phyloP scores from a whole-genome alignment of 1,140 invertebrate genomes.

The Sycophila sp. region DNA sequence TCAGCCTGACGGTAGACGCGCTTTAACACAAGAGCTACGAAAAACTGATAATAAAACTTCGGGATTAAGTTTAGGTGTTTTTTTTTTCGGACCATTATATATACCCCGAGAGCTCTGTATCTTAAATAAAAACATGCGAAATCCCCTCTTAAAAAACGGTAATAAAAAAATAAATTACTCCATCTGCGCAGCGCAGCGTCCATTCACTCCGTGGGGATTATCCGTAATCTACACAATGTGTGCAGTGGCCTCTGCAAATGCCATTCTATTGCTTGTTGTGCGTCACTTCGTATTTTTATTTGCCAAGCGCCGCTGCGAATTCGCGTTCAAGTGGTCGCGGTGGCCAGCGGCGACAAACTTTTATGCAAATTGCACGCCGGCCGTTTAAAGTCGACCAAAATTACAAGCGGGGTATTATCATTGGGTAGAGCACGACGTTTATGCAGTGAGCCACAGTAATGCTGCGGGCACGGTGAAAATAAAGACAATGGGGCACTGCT shows the following conservation, averaged over 20 bases:
- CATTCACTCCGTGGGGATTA: too few species aligned
- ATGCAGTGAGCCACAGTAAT: not conserved
- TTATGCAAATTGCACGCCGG: slow-evolving; percentile 23
- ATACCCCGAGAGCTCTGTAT: too few species aligned
- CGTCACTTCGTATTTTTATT: not conserved
- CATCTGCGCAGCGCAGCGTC: too few species aligned
- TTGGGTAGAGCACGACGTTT: slow-evolving; percentile 1
- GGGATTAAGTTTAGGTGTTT: not conserved
- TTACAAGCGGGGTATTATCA: slow-evolving; percentile 21
- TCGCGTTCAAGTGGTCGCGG: not conserved
- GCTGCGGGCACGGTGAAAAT: too few species aligned
- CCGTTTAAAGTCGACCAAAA: slow-evolving; percentile 11
- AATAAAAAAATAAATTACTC: too few species aligned
- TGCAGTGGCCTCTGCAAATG: too few species aligned
- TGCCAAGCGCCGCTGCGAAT: not conserved
- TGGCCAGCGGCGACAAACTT: slow-evolving; percentile 20
- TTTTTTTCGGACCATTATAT: too few species aligned
- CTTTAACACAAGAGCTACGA: not conserved
- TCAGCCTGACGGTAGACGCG: not conserved
- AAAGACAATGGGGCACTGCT: not conserved
- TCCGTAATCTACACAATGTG: too few species aligned
- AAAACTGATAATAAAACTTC: not conserved
- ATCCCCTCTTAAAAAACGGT: not conserved
- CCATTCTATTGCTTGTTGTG: not conserved
- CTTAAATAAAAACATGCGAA: too few species aligned